Evolutionary conservation across 1,140 invertebrate genomes (phyloP), one percentile per base, ranked within the genome.

Genomic region (Aporrectodea caliginosa): DNA sequence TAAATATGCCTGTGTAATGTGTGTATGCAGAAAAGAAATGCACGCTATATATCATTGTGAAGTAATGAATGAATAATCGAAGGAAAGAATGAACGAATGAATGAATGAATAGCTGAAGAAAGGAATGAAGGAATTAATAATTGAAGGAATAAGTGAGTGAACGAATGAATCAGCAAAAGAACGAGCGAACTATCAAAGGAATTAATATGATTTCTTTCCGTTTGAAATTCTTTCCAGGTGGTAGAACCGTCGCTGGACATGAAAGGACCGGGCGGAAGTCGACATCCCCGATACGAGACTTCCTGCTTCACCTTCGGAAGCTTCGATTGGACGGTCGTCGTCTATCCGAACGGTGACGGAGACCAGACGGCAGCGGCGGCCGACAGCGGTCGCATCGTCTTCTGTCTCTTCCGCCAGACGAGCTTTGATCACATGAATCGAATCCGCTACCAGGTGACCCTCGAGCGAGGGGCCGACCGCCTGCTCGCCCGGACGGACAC

Each of bases 261-360:
- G n/a, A 80, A 82, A 22, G 78, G 81, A 73, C 30, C 76, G 31
- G 76, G 6, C 43, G 43, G 43, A 58, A 58, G 6, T 58, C 43
- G 43, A 58, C 22, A 58, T 35, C 6, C n/a, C 12, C 75, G 34
- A 1, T 58, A 58, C 69, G 93, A 93, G 84, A 92, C 92, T 0
- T 90, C 90, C 14, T 93, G 92, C 83, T 94, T 94, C 85, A 90
- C 91, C 0, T 94, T 93, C 83, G 92, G 93, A 1, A 92, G 93
- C 16, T 95, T 93, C 84, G 94, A 95, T 83, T 96, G 94, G 94
- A 94, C 93, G 82, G 87, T 95, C 6, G 91, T 92, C 0, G 90
- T 94, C 16, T 93, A 91, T 83, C 93, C 93, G 0, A 91, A 83
- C 77, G 83, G 82, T 33, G 84, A 83, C 72, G 82, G 82, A 1